phyloP scores from a whole-genome alignment of 2,888 invertebrate species.

The Hypselothyrea guttata region DNA sequence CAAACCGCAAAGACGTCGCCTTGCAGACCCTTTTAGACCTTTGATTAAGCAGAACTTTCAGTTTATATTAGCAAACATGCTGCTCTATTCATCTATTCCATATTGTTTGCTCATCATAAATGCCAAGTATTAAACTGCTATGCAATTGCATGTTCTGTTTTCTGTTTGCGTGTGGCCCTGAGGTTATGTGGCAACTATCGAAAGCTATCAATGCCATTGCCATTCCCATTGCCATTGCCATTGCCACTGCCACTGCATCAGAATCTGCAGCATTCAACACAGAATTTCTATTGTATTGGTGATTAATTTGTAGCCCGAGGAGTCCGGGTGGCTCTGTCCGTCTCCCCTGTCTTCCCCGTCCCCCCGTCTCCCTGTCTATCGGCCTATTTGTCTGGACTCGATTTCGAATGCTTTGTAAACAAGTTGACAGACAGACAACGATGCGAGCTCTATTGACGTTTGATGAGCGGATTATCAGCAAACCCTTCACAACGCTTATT shows the following conservation, averaged over 20 bases:
- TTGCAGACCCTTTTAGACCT: too few relatives aligned
- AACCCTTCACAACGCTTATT: conserved; percentile 21
- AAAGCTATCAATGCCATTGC: conserved; percentile 25
- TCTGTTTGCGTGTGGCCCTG: conserved; percentile 59
- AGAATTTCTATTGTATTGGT: conserved; percentile 73
- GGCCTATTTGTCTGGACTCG: conserved; percentile 8
- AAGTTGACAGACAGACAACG: conserved; percentile 58
- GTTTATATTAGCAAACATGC: too few relatives aligned
- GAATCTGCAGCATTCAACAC: conserved; percentile 40
- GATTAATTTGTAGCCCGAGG: conserved; percentile 71
- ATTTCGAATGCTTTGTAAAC: conserved; percentile 61
- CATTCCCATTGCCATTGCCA: conserved; percentile 49
- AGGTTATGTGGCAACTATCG: conserved; percentile 29
- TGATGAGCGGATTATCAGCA: conserved; percentile 76
- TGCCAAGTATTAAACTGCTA: conserved; percentile 48
- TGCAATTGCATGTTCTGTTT: background rate
- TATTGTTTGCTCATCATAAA: too few relatives aligned
- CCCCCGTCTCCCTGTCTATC: background rate
- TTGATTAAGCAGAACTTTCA: background rate
- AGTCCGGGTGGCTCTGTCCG: conserved; percentile 31
- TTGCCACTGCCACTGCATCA: conserved; percentile 48
- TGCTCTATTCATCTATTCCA: too few relatives aligned
- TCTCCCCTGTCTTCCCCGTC: background rate
- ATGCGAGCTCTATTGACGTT: conserved; percentile 68
- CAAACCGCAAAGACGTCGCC: conserved; percentile 62